Evolutionary conservation across 92 coral and sea anemone species (phyloP).

Genomic region (Actinostola sp.): DNA sequence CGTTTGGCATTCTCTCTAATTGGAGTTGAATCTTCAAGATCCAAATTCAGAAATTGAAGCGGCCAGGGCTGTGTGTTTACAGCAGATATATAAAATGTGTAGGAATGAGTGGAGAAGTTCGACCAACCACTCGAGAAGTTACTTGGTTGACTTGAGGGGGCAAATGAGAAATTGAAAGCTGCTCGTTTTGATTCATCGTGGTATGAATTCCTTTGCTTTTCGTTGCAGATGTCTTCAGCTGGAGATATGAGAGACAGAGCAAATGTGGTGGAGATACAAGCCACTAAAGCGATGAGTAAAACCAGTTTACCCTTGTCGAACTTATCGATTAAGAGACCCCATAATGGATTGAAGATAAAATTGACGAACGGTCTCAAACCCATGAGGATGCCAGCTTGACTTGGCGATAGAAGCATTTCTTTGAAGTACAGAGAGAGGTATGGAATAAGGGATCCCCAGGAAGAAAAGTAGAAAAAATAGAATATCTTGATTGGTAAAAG

Average conservation of each 20-base stretch:
- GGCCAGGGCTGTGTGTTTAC: constrained; percentile 57
- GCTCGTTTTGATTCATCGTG: constrained; percentile 11
- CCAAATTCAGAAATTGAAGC: constrained; percentile 19
- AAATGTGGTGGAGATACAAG: constrained; percentile 41
- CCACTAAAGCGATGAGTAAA: constrained; percentile 39
- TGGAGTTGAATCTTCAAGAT: constrained; percentile 12
- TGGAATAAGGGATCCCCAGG: constrained; percentile 60
- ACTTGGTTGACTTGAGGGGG: not conserved
- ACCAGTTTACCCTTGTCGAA: constrained; percentile 46
- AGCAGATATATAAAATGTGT: constrained; percentile 1
- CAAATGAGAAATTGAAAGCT: constrained; percentile 13
- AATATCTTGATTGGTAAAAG: constrained; percentile 51
- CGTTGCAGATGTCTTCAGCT: constrained; percentile 42
- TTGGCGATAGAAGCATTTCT: constrained; percentile 50
- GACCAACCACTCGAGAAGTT: constrained; percentile 5
- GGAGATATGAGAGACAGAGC: constrained; percentile 56
- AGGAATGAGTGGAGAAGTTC: constrained; percentile 9
- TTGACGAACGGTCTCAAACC: constrained; percentile 58
- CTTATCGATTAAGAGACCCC: constrained; percentile 54
- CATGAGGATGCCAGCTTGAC: constrained; percentile 62
- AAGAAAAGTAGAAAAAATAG: constrained; percentile 60
- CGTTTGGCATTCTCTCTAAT: constrained; percentile 1
- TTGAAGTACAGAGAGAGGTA: constrained; percentile 60
- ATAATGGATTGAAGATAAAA: constrained; percentile 48
- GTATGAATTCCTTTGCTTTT: not conserved